phyloP scores from a whole-genome alignment of 2,797 vertebrate genomes.

The Gymnothorax reevesii region DNA sequence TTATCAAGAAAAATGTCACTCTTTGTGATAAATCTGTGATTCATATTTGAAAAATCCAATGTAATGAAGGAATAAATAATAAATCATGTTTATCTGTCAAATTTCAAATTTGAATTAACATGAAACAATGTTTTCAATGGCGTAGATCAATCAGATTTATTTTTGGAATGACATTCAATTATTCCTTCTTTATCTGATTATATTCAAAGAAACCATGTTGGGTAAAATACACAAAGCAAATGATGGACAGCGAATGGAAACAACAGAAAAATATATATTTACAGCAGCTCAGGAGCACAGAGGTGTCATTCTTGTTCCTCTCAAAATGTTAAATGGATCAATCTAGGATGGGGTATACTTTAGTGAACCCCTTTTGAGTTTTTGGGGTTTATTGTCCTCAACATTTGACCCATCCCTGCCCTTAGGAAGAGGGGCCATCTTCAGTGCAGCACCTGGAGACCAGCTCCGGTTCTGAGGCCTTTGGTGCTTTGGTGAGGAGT shows the following conservation, averaged over 20 bases:
- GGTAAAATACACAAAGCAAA: background rate
- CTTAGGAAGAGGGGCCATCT: too few species aligned
- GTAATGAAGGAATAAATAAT: background rate
- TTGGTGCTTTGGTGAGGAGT: too few species aligned
- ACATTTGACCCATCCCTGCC: too few species aligned
- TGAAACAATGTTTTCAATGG: background rate
- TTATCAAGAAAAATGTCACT: background rate
- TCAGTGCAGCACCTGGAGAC: too few species aligned
- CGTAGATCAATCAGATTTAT: background rate
- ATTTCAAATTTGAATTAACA: background rate
- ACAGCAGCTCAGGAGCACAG: background rate
- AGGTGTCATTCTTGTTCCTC: background rate
- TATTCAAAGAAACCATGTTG: background rate
- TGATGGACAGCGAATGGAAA: background rate
- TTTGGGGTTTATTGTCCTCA: too few species aligned
- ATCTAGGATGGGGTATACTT: too few species aligned
- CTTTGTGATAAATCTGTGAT: background rate
- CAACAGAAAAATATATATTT: background rate
- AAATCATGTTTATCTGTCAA: background rate
- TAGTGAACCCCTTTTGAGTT: too few species aligned
- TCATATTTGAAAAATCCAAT: background rate
- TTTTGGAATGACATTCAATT: background rate
- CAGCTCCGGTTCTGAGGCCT: too few species aligned
- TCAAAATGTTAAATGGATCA: too few species aligned
- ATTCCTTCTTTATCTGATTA: background rate